These are phyloP conservation scores for Ramphastos sulfuratus DNA, from an alignment of 2,113 vertebrate genomes.

Conservation along the genomic window DNA sequence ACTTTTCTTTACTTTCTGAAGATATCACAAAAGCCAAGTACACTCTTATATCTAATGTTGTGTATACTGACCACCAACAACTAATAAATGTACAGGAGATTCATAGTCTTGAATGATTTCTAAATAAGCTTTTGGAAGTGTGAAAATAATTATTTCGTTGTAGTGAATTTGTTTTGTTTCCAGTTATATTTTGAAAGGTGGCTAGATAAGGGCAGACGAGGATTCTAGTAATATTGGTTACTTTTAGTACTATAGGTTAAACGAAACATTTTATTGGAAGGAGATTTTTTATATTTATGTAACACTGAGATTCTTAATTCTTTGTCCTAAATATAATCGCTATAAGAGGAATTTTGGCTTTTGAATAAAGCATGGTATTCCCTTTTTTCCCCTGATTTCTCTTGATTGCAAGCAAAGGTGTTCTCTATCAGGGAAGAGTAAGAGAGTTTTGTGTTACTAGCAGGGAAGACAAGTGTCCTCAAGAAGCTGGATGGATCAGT, in stretches of 20 bases:
- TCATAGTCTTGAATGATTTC: background rate
- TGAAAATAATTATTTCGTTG: background rate
- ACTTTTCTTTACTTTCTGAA: background rate
- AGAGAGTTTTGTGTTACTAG: background rate
- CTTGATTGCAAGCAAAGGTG: background rate
- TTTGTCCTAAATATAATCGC: background rate
- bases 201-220: background rate
- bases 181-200: background rate
- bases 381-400: background rate
- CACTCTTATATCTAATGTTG: background rate
- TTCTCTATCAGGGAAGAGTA: background rate
- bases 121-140: background rate
- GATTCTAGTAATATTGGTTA: background rate
- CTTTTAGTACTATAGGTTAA: background rate
- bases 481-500: background rate
- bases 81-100: background rate
- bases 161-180: background rate
- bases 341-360: background rate
- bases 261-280: background rate
- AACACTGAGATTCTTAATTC: background rate
- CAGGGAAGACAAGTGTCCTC: background rate
- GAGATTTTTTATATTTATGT: background rate
- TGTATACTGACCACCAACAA: no score
- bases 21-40: background rate
- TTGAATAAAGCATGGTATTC: background rate